phyloP scores from a whole-genome alignment of 2,113 vertebrate genomes.

The Nesogale talazaci region DNA sequence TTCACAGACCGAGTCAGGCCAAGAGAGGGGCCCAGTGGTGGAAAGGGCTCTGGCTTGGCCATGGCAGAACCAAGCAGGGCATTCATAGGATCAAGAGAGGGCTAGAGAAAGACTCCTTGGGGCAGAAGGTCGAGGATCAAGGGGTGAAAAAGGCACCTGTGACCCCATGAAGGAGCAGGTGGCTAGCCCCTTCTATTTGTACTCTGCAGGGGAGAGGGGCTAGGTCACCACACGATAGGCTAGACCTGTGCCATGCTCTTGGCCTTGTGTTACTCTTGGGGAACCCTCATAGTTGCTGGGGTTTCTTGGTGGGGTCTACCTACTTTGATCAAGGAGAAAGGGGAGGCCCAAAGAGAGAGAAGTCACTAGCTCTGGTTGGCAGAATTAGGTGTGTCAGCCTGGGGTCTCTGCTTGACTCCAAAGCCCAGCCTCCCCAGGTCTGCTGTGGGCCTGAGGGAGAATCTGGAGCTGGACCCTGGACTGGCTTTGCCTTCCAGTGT shows the following conservation, averaged over 20 bases:
- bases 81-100: not conserved
- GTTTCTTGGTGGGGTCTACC: no score
- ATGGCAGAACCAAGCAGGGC: not conserved
- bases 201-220: not conserved
- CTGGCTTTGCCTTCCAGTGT: not conserved
- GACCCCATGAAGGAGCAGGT: not conserved
- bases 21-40: not conserved
- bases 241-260: not conserved
- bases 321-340: conserved; percentile 17
- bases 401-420: not conserved
- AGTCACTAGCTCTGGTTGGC: not conserved
- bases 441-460: not conserved
- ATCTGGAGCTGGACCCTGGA: not conserved
- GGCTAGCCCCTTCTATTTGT: no score
- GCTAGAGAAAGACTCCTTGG: not conserved
- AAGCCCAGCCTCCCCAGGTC: not conserved
- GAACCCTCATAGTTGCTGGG: not conserved
- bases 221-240: not conserved
- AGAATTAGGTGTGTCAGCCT: not conserved
- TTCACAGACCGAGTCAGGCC: not conserved
- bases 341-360: not conserved
- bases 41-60: not conserved
- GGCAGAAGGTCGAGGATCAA: not conserved
- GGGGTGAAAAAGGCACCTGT: no score
- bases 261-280: not conserved